Percentiles rank a stretch among this genome's conserved stretches.
These are phyloP conservation scores for Drosophila subquinaria DNA, from an alignment of 2,888 invertebrate species.

Conservation along the genomic window DNA sequence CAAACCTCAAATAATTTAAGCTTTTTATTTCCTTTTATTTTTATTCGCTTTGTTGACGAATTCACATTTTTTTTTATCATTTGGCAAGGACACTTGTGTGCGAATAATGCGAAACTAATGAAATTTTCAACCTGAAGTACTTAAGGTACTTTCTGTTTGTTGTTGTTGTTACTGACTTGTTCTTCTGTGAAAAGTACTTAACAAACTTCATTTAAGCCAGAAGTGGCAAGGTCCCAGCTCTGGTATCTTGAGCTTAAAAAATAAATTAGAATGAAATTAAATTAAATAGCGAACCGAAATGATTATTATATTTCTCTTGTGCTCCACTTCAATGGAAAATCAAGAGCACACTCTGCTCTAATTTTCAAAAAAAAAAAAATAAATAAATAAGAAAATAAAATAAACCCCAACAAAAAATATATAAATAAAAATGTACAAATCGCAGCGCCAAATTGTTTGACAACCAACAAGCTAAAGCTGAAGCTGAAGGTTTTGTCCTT, in stretches of 20 bases:
- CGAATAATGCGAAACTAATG: slow-evolving; percentile 75
- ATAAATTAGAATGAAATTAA: slow-evolving; percentile 62
- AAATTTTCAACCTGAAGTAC: slow-evolving; percentile 77
- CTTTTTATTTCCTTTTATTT: slow-evolving; percentile 33
- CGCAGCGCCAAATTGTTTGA: slow-evolving; percentile 60
- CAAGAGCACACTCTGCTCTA: slow-evolving; percentile 68
- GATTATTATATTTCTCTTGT: slow-evolving; percentile 57
- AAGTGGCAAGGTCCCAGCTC: slow-evolving; percentile 52
- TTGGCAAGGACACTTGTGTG: slow-evolving; percentile 55
- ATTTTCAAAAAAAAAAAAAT: slow-evolving; percentile 55
- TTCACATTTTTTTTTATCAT: slow-evolving; percentile 22
- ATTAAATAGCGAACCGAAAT: slow-evolving; percentile 64
- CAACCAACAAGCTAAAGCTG: slow-evolving; percentile 39
- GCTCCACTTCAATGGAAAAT: slow-evolving; percentile 70
- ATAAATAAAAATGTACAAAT: slow-evolving; percentile 46
- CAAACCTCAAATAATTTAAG: slow-evolving; percentile 41
- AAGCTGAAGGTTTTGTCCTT: slow-evolving; percentile 29
- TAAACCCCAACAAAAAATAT: slow-evolving; percentile 9
- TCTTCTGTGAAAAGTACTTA: slow-evolving; percentile 71
- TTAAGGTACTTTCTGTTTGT: slow-evolving; percentile 40
- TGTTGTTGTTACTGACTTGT: slow-evolving; percentile 39
- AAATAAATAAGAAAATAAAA: slow-evolving; percentile 1
- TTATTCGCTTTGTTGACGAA: slow-evolving; percentile 22
- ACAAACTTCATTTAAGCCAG: slow-evolving; percentile 78
- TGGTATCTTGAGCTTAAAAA: slow-evolving; percentile 41